These are phyloP conservation scores for Octomys mimax DNA, from an alignment of 2,797 vertebrate species.

Conservation along the genomic window DNA sequence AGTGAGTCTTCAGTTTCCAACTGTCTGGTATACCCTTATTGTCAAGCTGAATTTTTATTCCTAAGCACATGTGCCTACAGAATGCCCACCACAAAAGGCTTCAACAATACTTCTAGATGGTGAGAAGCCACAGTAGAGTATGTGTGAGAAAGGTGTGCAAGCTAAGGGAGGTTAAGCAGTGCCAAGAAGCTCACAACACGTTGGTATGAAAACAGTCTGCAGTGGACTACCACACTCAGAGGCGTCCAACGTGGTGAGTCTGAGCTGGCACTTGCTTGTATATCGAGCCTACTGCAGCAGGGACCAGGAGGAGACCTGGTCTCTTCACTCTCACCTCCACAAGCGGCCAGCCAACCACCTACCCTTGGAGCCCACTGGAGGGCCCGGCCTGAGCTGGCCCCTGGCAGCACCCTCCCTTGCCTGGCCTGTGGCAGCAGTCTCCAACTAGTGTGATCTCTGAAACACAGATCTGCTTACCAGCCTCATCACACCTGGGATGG, in stretches of 20 bases:
- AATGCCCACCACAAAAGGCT: constrained; percentile 17
- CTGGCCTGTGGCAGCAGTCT: background rate
- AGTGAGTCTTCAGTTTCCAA: background rate
- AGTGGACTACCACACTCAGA: background rate
- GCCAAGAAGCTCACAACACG: background rate
- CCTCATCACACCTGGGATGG: background rate
- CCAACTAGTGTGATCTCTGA: background rate
- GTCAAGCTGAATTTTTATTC: constrained; percentile 39
- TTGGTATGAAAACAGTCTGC: background rate
- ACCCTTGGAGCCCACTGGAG: background rate
- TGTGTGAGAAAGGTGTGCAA: background rate
- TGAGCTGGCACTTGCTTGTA: background rate
- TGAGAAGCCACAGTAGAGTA: background rate
- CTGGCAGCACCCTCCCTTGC: background rate
- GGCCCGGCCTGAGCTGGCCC: background rate
- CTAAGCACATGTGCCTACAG: background rate
- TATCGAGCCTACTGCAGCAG: background rate
- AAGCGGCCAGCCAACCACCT: background rate
- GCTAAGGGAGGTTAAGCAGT: background rate
- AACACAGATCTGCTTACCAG: constrained; percentile 43
- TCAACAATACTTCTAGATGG: background rate
- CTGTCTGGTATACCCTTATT: background rate
- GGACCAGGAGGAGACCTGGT: background rate
- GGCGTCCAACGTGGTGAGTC: background rate
- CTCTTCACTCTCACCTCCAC: background rate